Evolutionary conservation across 1,140 invertebrate species (phyloP), one percentile per base, ranked within the genome.

Genomic region (Aleiodes sp.): DNA sequence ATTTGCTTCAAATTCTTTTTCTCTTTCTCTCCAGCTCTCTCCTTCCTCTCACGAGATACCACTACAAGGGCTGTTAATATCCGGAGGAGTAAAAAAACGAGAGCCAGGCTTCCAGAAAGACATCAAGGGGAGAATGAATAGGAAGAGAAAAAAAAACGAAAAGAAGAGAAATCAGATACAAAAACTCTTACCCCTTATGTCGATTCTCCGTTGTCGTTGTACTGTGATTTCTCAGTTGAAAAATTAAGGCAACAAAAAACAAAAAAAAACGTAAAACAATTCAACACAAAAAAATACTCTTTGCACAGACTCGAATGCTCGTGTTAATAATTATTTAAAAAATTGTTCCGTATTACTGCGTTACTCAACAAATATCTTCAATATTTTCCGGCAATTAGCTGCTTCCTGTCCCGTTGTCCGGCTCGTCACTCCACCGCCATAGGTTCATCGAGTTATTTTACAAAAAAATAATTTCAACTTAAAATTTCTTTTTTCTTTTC

Each of bases 341-440:
- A 52, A 52, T 52, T 24, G 7, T 7, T 52, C 16, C n/a, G 2
- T 6, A 6, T 52, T 16, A 24, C 21, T 16, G 4, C 4, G 14
- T 43, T 14, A 43, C 26, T 12, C 57, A 26, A 6, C 19, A 19
- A n/a, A 21, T 61, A 33, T 52, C 19, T 46, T 43, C 12, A 57
- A 64, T 35, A 64, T 72, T 73, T 63, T 65, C 68, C 71, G 60
- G 68, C 73, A 73, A 79, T 75, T 72, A 73, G 69, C 46, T 71
- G 70, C 67, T 75, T 76, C 70, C 69, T 71, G 70, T 67, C 59
- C 41, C 73, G 70, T 73, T 70, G 56, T 71, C 68, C 65, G 65
- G 62, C 70, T 75, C 73, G 78, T 78, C 78, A 72, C 68, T 62
- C 63, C 75, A 70, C 71, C 74, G 71, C 77, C 73, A 72, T 71